Base-by-base conservation (phyloP, 2,888 invertebrate species). In the Periphyllus acericola region DNA sequence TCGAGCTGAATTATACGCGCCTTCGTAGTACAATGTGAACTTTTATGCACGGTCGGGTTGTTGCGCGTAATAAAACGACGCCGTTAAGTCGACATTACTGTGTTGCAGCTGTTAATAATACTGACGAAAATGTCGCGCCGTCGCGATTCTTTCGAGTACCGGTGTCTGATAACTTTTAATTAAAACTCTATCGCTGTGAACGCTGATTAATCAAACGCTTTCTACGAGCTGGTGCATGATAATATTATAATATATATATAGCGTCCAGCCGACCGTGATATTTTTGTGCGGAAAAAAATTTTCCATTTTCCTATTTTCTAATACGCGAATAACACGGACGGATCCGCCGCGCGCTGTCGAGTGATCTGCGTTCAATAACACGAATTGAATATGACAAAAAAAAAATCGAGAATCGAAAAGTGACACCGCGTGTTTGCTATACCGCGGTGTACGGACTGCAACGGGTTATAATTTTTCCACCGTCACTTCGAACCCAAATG, bases 1-100 rank as follows among this genome's bases (percentile, higher is more conserved):
- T 60, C 17, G 17, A 66, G 60, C 79, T 25, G 36, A 29, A 32
- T 71, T 29, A 40, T 60, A 6, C 60, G n/a, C n/a, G 29, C 17
- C 36, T 78, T 34, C n/a, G 78, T n/a, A 46, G 21, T 36, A 80
- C n/a, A 80, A 66, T 46, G n/a, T n/a, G 34, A 19, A 17, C n/a
- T 80, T 66, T 36, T 80, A 80, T 66, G 66, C n/a, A 80, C 66
- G 36, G 36, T 66, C 17, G 36, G 66, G 29, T 80, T 19, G 5
- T 66, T 14, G 19, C 66, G 29, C 36, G 66, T 66, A 46, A 52
- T 52, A 46, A 34, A 81, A 81, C 55, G 46, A n/a, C n/a, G n/a
- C n/a, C 46, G 29, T 68, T 4, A 29, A 40, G 5, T 40, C 25
- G 21, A 21, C 60, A 60, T 68, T 32, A 40, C 21, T 46, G 32